These are phyloP conservation scores for Trilocha varians DNA, from an alignment of 2,888 invertebrate genomes.

Conservation along the genomic window DNA sequence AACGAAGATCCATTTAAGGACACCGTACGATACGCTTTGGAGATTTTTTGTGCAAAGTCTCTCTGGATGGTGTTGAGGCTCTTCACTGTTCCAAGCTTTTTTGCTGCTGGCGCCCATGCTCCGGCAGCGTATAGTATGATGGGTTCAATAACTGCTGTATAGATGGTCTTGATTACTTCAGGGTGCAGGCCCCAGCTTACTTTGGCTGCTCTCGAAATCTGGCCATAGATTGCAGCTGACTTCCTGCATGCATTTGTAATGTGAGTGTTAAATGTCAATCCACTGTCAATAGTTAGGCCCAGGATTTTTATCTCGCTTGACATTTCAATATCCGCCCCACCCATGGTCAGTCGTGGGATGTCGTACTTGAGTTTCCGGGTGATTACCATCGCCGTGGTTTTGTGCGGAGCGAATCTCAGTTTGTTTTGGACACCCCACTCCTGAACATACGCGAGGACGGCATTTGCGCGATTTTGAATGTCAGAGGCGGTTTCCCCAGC, in stretches of 20 bases:
- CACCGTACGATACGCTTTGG: constrained; percentile 12
- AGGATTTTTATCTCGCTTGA: constrained; percentile 1
- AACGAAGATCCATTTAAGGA: constrained; percentile 12
- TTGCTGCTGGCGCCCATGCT: not conserved
- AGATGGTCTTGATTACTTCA: not conserved
- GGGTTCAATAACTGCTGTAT: too few species aligned
- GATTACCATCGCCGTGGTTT: too few species aligned
- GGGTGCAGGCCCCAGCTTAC: too few species aligned
- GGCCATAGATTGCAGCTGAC: not conserved
- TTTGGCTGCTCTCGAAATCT: not conserved
- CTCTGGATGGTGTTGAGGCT: too few species aligned
- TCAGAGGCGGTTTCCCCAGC: too few species aligned
- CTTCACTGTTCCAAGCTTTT: constrained; percentile 1
- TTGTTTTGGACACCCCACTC: too few species aligned
- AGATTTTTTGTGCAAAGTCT: too few species aligned
- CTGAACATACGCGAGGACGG: constrained; percentile 10
- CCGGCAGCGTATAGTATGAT: not conserved
- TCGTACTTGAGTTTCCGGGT: too few species aligned
- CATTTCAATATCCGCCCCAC: constrained; percentile 1
- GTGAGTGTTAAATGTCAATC: constrained; percentile 1
- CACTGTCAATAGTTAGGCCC: constrained; percentile 6
- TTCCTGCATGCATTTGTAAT: not conserved
- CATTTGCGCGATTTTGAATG: constrained; percentile 8
- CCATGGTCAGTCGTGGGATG: too few species aligned
- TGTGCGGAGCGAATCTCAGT: too few species aligned